Evolutionary conservation across 2,888 invertebrate genomes (phyloP).

Genomic region (Syritta pipiens): DNA sequence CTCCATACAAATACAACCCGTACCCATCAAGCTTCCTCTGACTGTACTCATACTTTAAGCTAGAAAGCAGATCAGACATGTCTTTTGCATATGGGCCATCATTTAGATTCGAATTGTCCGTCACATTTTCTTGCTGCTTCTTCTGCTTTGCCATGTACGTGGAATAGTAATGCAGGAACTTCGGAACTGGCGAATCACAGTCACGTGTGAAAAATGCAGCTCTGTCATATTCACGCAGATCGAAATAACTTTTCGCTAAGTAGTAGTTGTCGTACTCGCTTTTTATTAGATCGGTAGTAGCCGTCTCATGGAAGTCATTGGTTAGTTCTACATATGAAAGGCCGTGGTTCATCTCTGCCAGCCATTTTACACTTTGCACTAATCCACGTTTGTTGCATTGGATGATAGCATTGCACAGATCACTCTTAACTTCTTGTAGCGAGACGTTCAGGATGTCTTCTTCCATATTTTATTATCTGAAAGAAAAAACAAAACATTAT

Average conservation of each 20-base stretch:
- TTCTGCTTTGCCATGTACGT: slow-evolving; percentile 94
- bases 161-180: slow-evolving; percentile 92
- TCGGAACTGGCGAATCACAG: slow-evolving; percentile 85
- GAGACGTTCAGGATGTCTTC: slow-evolving; percentile 79
- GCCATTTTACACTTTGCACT: slow-evolving; percentile 91
- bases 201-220: slow-evolving; percentile 89
- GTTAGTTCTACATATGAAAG: slow-evolving; percentile 84
- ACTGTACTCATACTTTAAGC: slow-evolving; percentile 82
- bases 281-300: slow-evolving; percentile 75
- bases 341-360: slow-evolving; percentile 90
- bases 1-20: slow-evolving; percentile 92
- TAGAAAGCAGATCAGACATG: slow-evolving; percentile 81
- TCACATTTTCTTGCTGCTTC: slow-evolving; percentile 90
- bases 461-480: slow-evolving; percentile 70
- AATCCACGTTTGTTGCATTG: slow-evolving; percentile 91
- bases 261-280: slow-evolving; percentile 85
- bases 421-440: slow-evolving; percentile 83
- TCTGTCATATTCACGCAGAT: slow-evolving; percentile 93
- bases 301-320: slow-evolving; percentile 63
- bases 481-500: background rate
- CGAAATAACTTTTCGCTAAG: slow-evolving; percentile 92
- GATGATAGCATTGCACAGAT: slow-evolving; percentile 83
- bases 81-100: slow-evolving; percentile 78
- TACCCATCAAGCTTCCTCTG: slow-evolving; percentile 90
- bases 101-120: slow-evolving; percentile 81